Evolutionary conservation across 2,888 invertebrate genomes (phyloP).

Genomic region (Actias luna): DNA sequence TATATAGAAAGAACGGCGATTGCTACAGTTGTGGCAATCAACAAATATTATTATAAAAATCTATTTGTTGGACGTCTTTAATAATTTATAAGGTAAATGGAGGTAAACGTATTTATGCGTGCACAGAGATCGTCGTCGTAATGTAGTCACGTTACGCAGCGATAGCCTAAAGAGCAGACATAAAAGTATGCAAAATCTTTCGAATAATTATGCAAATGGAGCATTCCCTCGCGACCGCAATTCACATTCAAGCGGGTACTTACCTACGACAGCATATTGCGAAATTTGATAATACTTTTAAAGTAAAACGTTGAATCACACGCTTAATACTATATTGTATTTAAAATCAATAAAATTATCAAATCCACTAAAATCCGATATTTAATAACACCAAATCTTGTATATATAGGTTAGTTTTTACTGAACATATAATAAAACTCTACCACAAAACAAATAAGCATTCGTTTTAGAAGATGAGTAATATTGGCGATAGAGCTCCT

Average conservation of each 20-base stretch:
- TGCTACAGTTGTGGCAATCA: neutral
- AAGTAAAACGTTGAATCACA: conserved; percentile 4
- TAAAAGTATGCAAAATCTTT: conserved; percentile 55
- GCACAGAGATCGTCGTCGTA: conserved; percentile 34
- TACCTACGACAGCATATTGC: conserved; percentile 37
- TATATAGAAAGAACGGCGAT: neutral
- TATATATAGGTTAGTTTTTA: neutral
- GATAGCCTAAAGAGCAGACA: conserved; percentile 44
- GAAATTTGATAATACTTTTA: conserved; percentile 16
- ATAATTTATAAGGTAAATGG: neutral
- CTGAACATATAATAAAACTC: neutral
- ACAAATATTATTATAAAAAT: neutral
- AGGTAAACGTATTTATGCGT: conserved; percentile 22
- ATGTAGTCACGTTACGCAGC: conserved; percentile 34
- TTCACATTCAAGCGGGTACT: conserved; percentile 48
- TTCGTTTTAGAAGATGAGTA: neutral
- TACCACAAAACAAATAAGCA: neutral
- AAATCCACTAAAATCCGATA: neutral
- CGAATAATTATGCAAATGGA: conserved; percentile 55
- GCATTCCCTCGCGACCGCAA: conserved; percentile 44
- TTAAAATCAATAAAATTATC: neutral
- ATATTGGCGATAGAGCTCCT: conserved; percentile 30
- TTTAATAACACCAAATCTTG: neutral
- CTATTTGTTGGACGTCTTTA: neutral
- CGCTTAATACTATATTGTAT: neutral